These are phyloP conservation scores for Ormyrus thymus DNA, from an alignment of 2,888 invertebrate species.

Conservation along the genomic window DNA sequence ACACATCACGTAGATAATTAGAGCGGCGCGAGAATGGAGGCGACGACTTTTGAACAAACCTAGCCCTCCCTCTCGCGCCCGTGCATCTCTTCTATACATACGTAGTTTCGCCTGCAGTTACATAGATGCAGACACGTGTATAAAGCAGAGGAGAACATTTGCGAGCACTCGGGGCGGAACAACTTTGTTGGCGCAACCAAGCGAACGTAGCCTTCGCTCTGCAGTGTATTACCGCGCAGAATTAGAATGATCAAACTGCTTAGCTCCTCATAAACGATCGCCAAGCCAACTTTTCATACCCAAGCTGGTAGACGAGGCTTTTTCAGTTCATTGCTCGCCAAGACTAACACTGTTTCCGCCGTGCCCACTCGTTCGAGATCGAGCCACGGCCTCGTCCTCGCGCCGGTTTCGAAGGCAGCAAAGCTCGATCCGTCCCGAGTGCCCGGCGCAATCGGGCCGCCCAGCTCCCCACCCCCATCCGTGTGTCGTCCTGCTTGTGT, in stretches of 20 bases:
- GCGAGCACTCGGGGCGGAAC: slow-evolving; percentile 1
- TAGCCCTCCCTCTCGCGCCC: background rate
- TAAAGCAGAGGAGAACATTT: background rate
- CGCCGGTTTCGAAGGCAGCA: background rate
- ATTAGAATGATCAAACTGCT: too few relatives aligned
- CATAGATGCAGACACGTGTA: background rate
- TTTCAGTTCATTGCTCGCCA: too few relatives aligned
- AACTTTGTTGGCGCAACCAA: slow-evolving; percentile 33
- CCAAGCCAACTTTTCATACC: too few relatives aligned
- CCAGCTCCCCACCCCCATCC: slow-evolving; percentile 46
- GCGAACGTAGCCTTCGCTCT: background rate
- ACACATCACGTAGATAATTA: slow-evolving; percentile 50
- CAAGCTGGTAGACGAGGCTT: too few relatives aligned
- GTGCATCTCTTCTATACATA: too few relatives aligned
- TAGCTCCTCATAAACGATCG: background rate
- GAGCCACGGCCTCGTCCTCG: too few relatives aligned
- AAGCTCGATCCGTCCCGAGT: background rate
- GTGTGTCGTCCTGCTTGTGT: slow-evolving; percentile 62
- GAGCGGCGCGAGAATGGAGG: slow-evolving; percentile 21
- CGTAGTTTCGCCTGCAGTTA: background rate
- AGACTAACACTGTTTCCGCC: too few relatives aligned
- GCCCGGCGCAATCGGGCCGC: background rate
- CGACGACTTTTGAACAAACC: slow-evolving; percentile 42
- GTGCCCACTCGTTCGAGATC: too few relatives aligned
- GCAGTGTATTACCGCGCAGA: too few relatives aligned